phyloP scores from a whole-genome alignment of 2,888 invertebrate species.

The Caenorhabditis plicata region DNA sequence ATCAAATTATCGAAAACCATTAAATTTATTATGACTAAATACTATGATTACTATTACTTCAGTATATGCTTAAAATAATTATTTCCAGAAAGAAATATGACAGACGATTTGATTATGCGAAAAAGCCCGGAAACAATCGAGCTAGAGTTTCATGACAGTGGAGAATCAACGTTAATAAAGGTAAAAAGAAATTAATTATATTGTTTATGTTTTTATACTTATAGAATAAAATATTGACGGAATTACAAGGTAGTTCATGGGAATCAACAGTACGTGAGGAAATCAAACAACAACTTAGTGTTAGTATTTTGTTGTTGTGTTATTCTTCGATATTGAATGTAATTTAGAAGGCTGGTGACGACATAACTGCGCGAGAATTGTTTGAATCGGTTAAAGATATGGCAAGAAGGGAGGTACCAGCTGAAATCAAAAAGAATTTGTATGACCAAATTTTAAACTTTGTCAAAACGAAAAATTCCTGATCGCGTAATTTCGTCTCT shows the following conservation, averaged over 20 bases:
- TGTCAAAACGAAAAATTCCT: conserved; percentile 12
- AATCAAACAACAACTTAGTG: conserved; percentile 23
- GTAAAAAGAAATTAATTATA: conserved; percentile 2
- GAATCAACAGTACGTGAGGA: conserved; percentile 19
- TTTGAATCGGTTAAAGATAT: conserved; percentile 32
- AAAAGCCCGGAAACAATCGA: conserved; percentile 31
- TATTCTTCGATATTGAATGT: neutral
- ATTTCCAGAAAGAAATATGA: conserved; percentile 5
- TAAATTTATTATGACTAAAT: too few species aligned
- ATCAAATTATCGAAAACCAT: too few species aligned
- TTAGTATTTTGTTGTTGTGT: neutral
- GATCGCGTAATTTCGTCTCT: too few species aligned
- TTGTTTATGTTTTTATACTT: neutral
- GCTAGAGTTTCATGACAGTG: conserved; percentile 23
- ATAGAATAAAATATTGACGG: conserved; percentile 16
- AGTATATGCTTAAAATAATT: neutral
- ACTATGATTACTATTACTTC: too few species aligned
- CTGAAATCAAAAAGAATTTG: conserved; percentile 25
- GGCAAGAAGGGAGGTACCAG: conserved; percentile 24
- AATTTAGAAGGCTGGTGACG: conserved; percentile 22
- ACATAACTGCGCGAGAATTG: conserved; percentile 17
- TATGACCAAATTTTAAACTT: conserved; percentile 30
- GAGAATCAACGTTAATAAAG: conserved; percentile 23
- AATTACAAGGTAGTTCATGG: conserved; percentile 23
- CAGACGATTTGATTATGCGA: conserved; percentile 23